Conservation (phyloP, 1,140 invertebrate species). For the Trigoniulus corallinus region DNA sequence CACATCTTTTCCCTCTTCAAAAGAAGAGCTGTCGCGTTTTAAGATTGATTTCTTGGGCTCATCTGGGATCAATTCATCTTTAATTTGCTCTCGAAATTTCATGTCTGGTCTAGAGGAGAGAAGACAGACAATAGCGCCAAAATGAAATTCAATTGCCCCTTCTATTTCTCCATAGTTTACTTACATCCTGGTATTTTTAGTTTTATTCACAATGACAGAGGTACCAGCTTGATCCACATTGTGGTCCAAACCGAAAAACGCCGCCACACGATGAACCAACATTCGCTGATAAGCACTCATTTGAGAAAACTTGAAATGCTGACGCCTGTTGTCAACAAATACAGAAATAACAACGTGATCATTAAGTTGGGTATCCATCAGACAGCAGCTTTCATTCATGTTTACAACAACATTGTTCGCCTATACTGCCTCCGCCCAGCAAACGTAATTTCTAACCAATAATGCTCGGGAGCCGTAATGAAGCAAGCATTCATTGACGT, state of each 20-base stretch:
- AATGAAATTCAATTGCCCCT: neutral
- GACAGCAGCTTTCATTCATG: too few species aligned
- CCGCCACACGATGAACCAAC: slow-evolving; percentile 82
- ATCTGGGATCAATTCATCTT: slow-evolving; percentile 36
- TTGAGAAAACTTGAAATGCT: slow-evolving; percentile 64
- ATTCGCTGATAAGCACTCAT: slow-evolving; percentile 90
- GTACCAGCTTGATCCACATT: slow-evolving; percentile 75
- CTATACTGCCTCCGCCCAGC: too few species aligned
- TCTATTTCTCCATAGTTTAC: slow-evolving; percentile 12
- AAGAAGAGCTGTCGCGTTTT: slow-evolving; percentile 61
- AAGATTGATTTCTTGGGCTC: slow-evolving; percentile 58
- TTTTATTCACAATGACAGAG: slow-evolving; percentile 65
- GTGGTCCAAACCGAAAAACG: slow-evolving; percentile 84
- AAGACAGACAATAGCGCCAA: neutral
- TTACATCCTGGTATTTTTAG: slow-evolving; percentile 52
- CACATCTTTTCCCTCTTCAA: slow-evolving; percentile 42
- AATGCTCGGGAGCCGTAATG: too few species aligned
- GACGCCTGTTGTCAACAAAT: slow-evolving; percentile 23
- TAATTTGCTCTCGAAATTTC: slow-evolving; percentile 25
- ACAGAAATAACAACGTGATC: slow-evolving; percentile 7
- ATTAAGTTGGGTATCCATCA: neutral
- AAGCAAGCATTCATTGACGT: too few species aligned
- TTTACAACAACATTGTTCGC: too few species aligned
- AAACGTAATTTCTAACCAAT: too few species aligned
- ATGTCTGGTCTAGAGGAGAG: slow-evolving; percentile 20